Evolutionary conservation across 2,888 invertebrate genomes (phyloP).

Genomic region (Parnassius apollo): DNA sequence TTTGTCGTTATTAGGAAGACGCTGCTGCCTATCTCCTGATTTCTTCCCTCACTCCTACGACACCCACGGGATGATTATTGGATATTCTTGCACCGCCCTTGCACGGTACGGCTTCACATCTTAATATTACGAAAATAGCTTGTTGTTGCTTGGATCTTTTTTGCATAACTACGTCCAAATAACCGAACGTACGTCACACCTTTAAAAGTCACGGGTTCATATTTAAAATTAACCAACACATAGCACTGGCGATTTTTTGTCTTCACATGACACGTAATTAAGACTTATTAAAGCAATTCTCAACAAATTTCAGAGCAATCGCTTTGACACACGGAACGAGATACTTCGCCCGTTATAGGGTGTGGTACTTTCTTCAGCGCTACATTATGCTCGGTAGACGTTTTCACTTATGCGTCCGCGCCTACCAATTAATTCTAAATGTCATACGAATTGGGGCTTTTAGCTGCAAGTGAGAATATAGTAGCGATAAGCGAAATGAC

Average conservation of each 20-base stretch:
- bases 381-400: constrained; percentile 51
- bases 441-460: constrained; percentile 60
- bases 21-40: no score
- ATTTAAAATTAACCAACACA: background rate
- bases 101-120: no score
- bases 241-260: no score
- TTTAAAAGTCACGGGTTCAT: no score
- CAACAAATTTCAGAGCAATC: constrained; percentile 4
- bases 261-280: background rate
- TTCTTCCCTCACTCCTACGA: no score
- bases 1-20: no score
- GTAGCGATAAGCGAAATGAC: constrained; percentile 31
- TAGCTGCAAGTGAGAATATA: constrained; percentile 35
- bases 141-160: no score
- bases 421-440: constrained; percentile 73
- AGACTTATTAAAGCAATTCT: constrained; percentile 17
- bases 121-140: no score
- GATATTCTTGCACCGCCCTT: no score
- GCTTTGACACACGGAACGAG: constrained; percentile 8
- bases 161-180: no score
- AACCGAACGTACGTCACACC: background rate
- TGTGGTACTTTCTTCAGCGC: constrained; percentile 53
- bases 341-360: constrained; percentile 33
- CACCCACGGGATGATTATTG: no score
- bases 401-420: constrained; percentile 58